phyloP scores from a whole-genome alignment of 37 sponge, comb jelly and placozoan genomes.

The Tethya wilhelma region DNA sequence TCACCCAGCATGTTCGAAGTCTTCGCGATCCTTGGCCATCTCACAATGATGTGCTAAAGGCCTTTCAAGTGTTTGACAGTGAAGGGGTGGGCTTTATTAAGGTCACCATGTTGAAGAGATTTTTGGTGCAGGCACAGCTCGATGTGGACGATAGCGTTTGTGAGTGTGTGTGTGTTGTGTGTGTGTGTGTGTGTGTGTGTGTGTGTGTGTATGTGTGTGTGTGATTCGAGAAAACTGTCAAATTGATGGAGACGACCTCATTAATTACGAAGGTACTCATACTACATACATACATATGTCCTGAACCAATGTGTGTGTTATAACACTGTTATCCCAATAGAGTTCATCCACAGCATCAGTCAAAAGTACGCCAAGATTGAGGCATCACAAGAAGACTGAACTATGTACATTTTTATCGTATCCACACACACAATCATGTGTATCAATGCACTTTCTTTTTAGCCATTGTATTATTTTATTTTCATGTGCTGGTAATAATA shows the following conservation, averaged over 20 bases:
- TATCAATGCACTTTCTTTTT: too few relatives aligned
- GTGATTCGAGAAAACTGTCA: slow-evolving; percentile 61
- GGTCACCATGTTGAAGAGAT: slow-evolving; percentile 69
- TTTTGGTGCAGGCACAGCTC: slow-evolving; percentile 57
- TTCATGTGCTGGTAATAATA: too few relatives aligned
- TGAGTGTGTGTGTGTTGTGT: slow-evolving; percentile 18
- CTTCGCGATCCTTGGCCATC: slow-evolving; percentile 46
- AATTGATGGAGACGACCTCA: slow-evolving; percentile 68
- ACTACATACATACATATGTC: too few relatives aligned
- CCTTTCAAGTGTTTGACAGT: slow-evolving; percentile 76
- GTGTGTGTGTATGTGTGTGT: slow-evolving; percentile 44
- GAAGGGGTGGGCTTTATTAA: slow-evolving; percentile 70
- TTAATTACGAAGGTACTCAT: slow-evolving; percentile 52
- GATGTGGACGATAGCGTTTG: slow-evolving; percentile 43
- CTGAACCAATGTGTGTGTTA: too few relatives aligned
- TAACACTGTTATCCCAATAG: too few relatives aligned
- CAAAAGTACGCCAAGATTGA: too few relatives aligned
- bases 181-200: neutral
- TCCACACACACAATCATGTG: too few relatives aligned
- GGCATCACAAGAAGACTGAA: too few relatives aligned
- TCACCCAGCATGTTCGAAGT: slow-evolving; percentile 5
- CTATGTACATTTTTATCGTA: too few relatives aligned
- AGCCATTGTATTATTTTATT: too few relatives aligned
- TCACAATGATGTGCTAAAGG: slow-evolving; percentile 52
- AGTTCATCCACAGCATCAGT: slow-evolving; percentile 24